Evolutionary conservation across 1,140 invertebrate species (phyloP), one percentile per base, ranked within the genome.

Genomic region (Tetramorium simillimum): DNA sequence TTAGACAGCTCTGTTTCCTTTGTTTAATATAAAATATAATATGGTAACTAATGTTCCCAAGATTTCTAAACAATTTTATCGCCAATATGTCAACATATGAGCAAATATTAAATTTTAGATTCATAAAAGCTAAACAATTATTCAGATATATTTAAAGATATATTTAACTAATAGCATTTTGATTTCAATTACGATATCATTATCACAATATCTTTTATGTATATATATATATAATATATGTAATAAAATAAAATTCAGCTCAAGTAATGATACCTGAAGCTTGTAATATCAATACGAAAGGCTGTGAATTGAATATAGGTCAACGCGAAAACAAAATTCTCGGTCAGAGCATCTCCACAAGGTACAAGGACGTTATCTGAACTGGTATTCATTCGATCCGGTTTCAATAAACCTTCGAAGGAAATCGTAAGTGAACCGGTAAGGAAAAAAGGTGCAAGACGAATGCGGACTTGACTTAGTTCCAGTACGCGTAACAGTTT

Each of bases 381-480:
- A 90, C 81, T 87, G 89, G 86, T 86, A 73, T 81, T 73, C 46
- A 70, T 77, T 73, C 69, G 76, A 90, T 90, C 88, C 70, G 88
- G 88, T 90, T 90, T 90, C 86, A 87, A 90, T 85, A 86, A 88
- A 77, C 69, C 88, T 69, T 90, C 87, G 58, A 88, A 80, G 60
- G 81, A 90, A 90, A 90, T 63, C 63, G 89, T 86, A 90, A 90
- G 86, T 90, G 81, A 90, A 86, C 56, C 63, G 53, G 40, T 49
- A 53, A 78, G 67, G 67, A 16, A 90, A 90, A 80, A 90, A 88
- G 12, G 51, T 6, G 24, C 46, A 72, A 37, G 37, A 88, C 40
- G 33, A 76, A 56, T 62, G 37, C 28, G 37, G 18, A 46, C 65
- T 43, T 60, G 46, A 85, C 70, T 89, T 21, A 18, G 3, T 60